A percentile compares a stretch with the other conserved stretches of the same genome.
phyloP scores from a whole-genome alignment of 92 coral and sea anemone genomes.

The Epizoanthus illoricatus region DNA sequence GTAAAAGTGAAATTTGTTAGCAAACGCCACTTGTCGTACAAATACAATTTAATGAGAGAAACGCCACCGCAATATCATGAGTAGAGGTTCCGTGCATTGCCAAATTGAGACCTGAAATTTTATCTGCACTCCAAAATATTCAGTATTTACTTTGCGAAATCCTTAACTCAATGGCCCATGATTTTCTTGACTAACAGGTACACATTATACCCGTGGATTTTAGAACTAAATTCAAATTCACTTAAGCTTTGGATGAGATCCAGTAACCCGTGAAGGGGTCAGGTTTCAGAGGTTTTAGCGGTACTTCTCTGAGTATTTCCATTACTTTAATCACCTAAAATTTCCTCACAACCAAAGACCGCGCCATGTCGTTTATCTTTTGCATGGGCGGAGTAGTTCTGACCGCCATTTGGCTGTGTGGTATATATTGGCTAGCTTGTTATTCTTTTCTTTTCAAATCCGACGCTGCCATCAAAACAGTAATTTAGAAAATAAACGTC shows the following conservation, averaged over 20 bases:
- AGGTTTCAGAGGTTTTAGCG: constrained; percentile 18
- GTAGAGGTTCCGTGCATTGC: no score
- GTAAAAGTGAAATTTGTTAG: background rate
- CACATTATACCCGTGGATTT: background rate
- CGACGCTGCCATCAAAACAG: constrained; percentile 24
- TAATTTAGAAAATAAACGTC: constrained; percentile 31
- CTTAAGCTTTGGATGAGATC: constrained; percentile 7
- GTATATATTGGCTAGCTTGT: constrained; percentile 21
- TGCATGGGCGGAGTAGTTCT: constrained; percentile 21
- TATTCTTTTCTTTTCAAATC: constrained; percentile 23
- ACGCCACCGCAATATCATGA: background rate
- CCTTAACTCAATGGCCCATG: background rate
- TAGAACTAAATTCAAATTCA: background rate
- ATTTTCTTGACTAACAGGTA: background rate
- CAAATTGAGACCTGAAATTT: background rate
- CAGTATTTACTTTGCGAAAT: background rate
- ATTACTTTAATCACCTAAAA: constrained; percentile 34
- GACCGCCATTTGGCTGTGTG: constrained; percentile 20
- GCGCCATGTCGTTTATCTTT: constrained; percentile 40
- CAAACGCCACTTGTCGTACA: background rate
- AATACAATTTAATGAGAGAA: background rate
- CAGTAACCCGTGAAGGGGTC: constrained; percentile 1
- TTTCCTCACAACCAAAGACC: constrained; percentile 17
- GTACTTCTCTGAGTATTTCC: background rate
- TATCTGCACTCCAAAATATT: background rate